Base-by-base conservation (phyloP, 2,113 vertebrate species). In the Myotis brandtii region DNA sequence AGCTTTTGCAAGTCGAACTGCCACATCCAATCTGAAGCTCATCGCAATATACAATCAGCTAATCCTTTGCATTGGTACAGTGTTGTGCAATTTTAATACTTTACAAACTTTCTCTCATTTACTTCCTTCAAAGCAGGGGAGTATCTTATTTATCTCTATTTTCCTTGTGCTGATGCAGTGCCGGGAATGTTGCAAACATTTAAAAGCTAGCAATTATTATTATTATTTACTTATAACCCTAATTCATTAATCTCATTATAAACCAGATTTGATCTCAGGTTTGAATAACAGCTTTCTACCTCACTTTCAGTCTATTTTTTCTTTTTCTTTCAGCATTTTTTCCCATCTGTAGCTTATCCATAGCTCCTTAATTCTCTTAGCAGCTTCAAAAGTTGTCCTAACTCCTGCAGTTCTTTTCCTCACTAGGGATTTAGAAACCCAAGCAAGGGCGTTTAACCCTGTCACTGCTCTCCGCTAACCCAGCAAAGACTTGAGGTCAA, bases 391-490 rank as follows among this genome's bases (percentile, higher is more conserved):
- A 85, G 37, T 59, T 80, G 43, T 40, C 13, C 50, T 88, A 67
- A 83, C 16, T 8, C 25, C 30, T 85, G 9, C 56, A 69, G 27
- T 21, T 59, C 66, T 88, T 81, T 54, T 37, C 62, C 91, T 34
- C 56, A 25, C 27, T 8, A 6, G 37, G 16, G 32, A 88, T 50
- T 34, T 43, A 52, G 43, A 32, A 81, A 56, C 12, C 16, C 43
- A 92, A 20, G 69, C 37, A 52, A 83, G 43, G 50, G 7, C 13
- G 10, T 54, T 83, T 56, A 40, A 48, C 50, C 13, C 48, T 54
- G 40, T 75, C 83, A 52, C 17, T 75, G 70, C 13, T 89, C 92
- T 86, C 50, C 84, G 75, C 56, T 96, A 56, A 82, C 2, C 89
- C 30, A 79, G 89, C 37, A 94, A 64, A 89, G 32, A 92, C 37